Base-by-base conservation (phyloP, 2,888 invertebrate genomes). In the Diarsia rubi region DNA sequence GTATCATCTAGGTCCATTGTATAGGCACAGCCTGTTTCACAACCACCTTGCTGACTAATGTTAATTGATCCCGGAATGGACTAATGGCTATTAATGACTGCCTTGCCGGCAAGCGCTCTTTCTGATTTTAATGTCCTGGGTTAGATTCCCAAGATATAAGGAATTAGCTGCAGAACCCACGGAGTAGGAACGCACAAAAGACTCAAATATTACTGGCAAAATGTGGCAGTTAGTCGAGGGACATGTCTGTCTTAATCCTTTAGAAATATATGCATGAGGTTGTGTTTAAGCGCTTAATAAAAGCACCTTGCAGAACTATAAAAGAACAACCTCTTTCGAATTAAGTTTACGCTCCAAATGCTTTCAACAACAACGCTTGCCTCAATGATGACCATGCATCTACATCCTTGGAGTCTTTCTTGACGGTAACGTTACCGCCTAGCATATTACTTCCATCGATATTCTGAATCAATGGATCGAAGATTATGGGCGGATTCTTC, bases 391-490 rank as follows among this genome's bases (percentile, higher is more conserved):
- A 21, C 1, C 11, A 11, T 77, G 66, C 81, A 70, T 44, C 65
- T 4, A 75, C 16, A 65, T 83, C 60, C 16, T 42, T 64, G 0
- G 31, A 9, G 2, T 81, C 69, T 19, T 21, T 79, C 0, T 64
- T 4, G n/a, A 84, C 27, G 0, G 77, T 83, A 12, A 86, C 2
- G 21, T 75, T 80, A 0, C 81, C 84, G 1, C 16, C n/a, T 0
- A 84, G 14, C 31, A 27, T 47, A 6, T 44, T 65, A 9, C 21
- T 69, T 0, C 79, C 83, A 0, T 62, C 8, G 9, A 49, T 0
- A 31, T 73, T 73, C 14, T 9, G 9, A 12, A 80, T 0, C 1
- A 19, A 3, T 27, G 45, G 2, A 11, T 31, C 0, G 19, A 45
- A 79, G 0, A 62, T 0, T 0, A 79, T 62, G 1, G 69, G 42